phyloP scores from a whole-genome alignment of 2,797 vertebrate genomes.

The Phoxinus dragarum region DNA sequence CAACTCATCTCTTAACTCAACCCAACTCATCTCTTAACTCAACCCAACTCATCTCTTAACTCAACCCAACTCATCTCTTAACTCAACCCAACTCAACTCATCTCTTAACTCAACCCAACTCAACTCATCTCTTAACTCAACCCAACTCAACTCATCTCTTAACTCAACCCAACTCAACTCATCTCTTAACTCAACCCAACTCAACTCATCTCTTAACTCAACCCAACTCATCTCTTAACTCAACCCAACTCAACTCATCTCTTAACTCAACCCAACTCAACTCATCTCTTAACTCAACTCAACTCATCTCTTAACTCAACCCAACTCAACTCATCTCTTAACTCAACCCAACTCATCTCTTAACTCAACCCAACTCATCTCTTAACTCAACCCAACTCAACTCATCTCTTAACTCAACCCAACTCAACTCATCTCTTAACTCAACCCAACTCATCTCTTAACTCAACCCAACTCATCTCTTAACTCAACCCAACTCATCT shows the following conservation, averaged over 20 bases:
- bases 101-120: too few relatives aligned
- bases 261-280: too few relatives aligned
- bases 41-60: background rate
- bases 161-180: rapidly evolving
- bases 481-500: too few relatives aligned
- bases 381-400: too few relatives aligned
- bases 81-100: background rate
- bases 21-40: background rate
- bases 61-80: background rate
- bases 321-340: background rate
- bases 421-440: too few relatives aligned
- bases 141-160: background rate
- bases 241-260: too few relatives aligned
- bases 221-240: rapidly evolving
- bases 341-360: background rate
- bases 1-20: too few relatives aligned
- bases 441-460: too few relatives aligned
- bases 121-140: background rate
- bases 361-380: background rate
- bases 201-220: background rate
- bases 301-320: background rate
- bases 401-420: too few relatives aligned
- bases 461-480: too few relatives aligned
- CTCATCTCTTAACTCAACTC: too few relatives aligned
- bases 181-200: background rate